Percentiles rank a stretch among this genome's conserved stretches.
phyloP scores from a whole-genome alignment of 1,140 invertebrate species.

The Protaetia brevitarsis region DNA sequence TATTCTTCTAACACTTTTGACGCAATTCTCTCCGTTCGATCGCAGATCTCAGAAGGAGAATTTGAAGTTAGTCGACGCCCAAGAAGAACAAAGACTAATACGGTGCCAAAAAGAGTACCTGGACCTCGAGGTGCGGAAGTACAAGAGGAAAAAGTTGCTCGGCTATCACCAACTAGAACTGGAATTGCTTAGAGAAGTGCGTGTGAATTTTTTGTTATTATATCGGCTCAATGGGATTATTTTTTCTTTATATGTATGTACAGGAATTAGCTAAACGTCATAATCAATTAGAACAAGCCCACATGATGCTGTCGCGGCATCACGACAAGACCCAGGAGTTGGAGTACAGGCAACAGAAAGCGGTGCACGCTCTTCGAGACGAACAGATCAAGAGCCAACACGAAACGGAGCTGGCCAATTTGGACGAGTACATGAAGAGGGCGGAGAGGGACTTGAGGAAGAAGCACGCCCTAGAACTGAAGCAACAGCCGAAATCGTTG shows the following conservation, averaged over 20 bases:
- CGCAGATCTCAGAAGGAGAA: slow-evolving; percentile 85
- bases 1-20: no score
- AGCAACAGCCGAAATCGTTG: slow-evolving; percentile 97
- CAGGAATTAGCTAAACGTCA: slow-evolving; percentile 93
- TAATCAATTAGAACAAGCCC: slow-evolving; percentile 91
- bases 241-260: neutral
- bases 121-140: slow-evolving; percentile 89
- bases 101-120: slow-evolving; percentile 87
- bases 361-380: slow-evolving; percentile 87
- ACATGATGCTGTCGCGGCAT: slow-evolving; percentile 91
- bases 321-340: slow-evolving; percentile 96
- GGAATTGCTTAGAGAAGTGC: slow-evolving; percentile 84
- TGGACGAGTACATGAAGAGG: slow-evolving; percentile 94
- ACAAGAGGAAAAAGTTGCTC: slow-evolving; percentile 85
- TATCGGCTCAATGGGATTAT: no score
- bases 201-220: slow-evolving; percentile 29
- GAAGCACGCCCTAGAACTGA: slow-evolving; percentile 95
- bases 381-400: slow-evolving; percentile 91
- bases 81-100: slow-evolving; percentile 82
- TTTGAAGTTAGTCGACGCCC: slow-evolving; percentile 85
- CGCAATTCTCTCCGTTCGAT: no score
- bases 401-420: slow-evolving; percentile 91
- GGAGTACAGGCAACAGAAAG: slow-evolving; percentile 92
- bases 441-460: slow-evolving; percentile 91
- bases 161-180: slow-evolving; percentile 86